Conservation (phyloP, 2,888 invertebrate species). For the Scotopteryx bipunctaria region DNA sequence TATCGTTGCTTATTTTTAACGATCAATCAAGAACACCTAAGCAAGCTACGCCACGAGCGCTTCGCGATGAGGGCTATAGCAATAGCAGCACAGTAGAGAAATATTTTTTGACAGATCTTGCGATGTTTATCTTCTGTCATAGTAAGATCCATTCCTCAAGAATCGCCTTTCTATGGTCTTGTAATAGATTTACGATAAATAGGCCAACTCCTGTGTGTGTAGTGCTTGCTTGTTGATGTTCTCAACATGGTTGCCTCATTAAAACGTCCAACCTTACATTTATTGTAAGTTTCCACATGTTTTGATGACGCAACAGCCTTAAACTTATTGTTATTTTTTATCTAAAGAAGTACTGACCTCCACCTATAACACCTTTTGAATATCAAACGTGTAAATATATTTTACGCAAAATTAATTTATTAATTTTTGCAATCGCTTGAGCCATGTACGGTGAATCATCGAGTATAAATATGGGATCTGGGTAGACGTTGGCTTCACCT, state of each 20-base stretch:
- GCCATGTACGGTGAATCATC: not conserved
- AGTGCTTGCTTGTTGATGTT: conserved; percentile 9
- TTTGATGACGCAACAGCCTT: conserved; percentile 7
- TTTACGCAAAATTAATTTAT: not conserved
- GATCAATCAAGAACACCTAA: too few species aligned
- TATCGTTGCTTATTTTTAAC: too few species aligned
- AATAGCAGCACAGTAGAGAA: too few species aligned
- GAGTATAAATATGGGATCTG: not conserved
- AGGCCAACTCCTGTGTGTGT: conserved; percentile 24
- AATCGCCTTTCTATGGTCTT: not conserved
- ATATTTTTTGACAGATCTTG: too few species aligned
- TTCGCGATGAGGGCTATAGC: too few species aligned
- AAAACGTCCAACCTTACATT: conserved; percentile 16
- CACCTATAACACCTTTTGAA: not conserved
- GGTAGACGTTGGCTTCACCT: not conserved
- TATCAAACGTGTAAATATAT: not conserved
- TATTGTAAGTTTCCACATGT: conserved; percentile 20
- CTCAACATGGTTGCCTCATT: conserved; percentile 16
- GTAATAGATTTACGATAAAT: conserved; percentile 19
- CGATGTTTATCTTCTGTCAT: too few species aligned
- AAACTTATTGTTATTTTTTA: conserved; percentile 5
- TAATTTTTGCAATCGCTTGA: not conserved
- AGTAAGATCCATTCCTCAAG: too few species aligned
- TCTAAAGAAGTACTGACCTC: too few species aligned
- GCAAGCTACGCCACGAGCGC: too few species aligned